A percentile compares a stretch with the other conserved stretches of the same genome.
phyloP scores from a whole-genome alignment of 1,140 invertebrate species.

The Magallana angulata region DNA sequence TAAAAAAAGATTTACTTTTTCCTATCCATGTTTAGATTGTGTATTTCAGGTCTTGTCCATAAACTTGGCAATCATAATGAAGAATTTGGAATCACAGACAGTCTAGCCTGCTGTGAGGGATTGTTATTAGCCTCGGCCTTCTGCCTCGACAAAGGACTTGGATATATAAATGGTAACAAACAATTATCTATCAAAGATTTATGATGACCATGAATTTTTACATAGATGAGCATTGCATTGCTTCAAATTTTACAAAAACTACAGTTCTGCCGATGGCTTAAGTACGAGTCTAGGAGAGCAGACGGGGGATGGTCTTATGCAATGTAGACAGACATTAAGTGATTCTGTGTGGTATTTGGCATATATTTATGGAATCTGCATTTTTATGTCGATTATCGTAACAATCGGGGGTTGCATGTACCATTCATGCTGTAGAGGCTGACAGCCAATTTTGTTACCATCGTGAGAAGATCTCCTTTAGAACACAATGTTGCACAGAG shows the following conservation, averaged over 20 bases:
- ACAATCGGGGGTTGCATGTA: conserved; percentile 9
- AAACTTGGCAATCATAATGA: conserved; percentile 72
- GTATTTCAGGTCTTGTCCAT: conserved; percentile 66
- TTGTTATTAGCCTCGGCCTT: conserved; percentile 69
- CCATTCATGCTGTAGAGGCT: background rate
- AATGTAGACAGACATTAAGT: conserved; percentile 1
- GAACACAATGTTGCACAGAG: too few species aligned
- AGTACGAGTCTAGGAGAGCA: background rate
- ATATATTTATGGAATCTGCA: background rate
- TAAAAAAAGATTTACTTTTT: background rate
- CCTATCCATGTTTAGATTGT: background rate
- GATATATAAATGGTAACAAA: conserved; percentile 71
- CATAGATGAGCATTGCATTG: background rate
- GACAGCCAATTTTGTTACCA: background rate
- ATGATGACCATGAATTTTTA: background rate
- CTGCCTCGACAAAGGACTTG: conserved; percentile 69
- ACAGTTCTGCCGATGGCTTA: background rate
- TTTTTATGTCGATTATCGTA: background rate
- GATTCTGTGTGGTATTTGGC: conserved; percentile 18
- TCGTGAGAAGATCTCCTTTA: background rate
- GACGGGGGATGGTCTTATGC: conserved; percentile 13
- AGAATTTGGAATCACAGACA: conserved; percentile 75
- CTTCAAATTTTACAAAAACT: background rate
- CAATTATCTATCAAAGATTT: background rate
- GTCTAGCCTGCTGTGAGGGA: conserved; percentile 61